These are phyloP conservation scores for Progne subis DNA, from an alignment of 2,113 vertebrate species.

Conservation along the genomic window DNA sequence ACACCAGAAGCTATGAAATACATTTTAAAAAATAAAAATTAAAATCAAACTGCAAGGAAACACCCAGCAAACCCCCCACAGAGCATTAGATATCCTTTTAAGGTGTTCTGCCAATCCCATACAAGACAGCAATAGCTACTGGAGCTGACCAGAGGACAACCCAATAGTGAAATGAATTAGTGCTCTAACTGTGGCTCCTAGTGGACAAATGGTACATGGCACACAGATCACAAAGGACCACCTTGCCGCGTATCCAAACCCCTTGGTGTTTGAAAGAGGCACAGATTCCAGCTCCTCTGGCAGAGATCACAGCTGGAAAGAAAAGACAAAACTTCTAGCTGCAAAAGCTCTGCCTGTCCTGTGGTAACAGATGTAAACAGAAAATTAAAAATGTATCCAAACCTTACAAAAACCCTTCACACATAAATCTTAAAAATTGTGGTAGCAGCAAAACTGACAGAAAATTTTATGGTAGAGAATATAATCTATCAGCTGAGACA, in stretches of 20 bases:
- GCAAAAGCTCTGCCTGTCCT: not conserved
- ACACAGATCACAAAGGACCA: not conserved
- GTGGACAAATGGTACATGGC: not conserved
- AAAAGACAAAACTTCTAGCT: not conserved
- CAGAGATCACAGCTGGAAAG: not conserved
- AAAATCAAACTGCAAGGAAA: not conserved
- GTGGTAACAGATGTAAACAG: not conserved
- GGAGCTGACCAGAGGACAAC: not conserved
- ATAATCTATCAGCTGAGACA: not conserved
- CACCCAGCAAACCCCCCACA: rapidly evolving
- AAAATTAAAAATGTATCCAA: not conserved
- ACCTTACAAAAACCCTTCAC: not conserved
- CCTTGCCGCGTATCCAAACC: not conserved
- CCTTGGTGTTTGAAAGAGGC: rapidly evolving
- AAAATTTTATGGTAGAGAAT: not conserved
- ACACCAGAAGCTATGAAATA: constrained; percentile 14
- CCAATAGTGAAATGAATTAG: not conserved
- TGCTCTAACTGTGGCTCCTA: constrained; percentile 42
- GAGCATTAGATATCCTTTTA: not conserved
- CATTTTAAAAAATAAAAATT: not conserved
- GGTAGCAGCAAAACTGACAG: not conserved
- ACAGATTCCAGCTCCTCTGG: not conserved
- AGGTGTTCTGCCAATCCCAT: not conserved
- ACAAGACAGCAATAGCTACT: not conserved
- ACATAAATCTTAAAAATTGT: not conserved